Conservation (phyloP, 2,797 vertebrate species). For the Bradypus variegatus region DNA sequence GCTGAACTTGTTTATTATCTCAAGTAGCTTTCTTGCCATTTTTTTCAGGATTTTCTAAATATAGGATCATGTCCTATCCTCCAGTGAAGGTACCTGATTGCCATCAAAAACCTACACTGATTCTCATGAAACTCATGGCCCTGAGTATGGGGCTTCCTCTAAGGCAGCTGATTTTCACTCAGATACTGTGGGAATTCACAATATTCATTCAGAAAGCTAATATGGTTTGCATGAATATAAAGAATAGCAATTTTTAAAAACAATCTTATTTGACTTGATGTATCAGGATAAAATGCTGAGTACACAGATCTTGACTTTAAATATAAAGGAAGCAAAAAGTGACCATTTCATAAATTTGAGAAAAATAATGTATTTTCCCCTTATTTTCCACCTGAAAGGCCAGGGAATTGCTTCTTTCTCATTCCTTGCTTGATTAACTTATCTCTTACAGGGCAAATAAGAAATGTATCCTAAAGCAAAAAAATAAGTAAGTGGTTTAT, state of each 20-base stretch:
- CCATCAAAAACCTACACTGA: too few relatives aligned
- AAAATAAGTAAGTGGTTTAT: neutral
- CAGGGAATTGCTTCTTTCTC: neutral
- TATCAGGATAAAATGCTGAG: neutral
- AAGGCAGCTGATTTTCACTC: neutral
- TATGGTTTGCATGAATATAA: neutral
- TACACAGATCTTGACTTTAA: neutral
- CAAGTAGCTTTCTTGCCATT: too few relatives aligned
- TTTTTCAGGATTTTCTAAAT: too few relatives aligned
- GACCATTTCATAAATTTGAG: neutral
- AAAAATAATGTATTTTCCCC: neutral
- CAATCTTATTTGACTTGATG: neutral
- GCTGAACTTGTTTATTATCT: too few relatives aligned
- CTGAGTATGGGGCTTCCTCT: neutral
- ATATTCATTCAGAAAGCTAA: neutral
- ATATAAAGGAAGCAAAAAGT: neutral
- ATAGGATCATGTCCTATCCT: too few relatives aligned
- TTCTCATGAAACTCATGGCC: accelerated
- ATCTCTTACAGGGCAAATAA: neutral
- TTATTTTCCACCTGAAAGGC: neutral
- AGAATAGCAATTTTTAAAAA: neutral
- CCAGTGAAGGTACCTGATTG: too few relatives aligned
- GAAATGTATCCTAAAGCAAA: neutral
- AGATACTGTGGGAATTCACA: neutral
- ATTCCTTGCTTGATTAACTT: neutral